Conservation (phyloP, 2,888 invertebrate genomes). For the Noctua fimbriata region DNA sequence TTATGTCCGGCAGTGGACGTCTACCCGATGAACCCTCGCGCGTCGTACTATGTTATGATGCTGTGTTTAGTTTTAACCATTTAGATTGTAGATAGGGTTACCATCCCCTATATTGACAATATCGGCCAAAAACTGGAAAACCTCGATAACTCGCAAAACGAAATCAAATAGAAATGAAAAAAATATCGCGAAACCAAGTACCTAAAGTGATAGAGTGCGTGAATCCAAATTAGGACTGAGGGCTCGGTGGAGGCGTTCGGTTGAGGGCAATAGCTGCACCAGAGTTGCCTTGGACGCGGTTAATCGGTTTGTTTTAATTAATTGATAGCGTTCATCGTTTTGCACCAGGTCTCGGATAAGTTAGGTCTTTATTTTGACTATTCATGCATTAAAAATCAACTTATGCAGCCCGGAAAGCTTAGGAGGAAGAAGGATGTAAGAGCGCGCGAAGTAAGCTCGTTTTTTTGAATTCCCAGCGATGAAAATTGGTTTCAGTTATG, state of each 20-base stretch:
- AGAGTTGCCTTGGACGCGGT: no score
- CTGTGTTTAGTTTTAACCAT: no score
- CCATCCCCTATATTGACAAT: neutral
- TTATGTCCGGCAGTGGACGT: no score
- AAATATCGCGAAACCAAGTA: no score
- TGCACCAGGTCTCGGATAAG: neutral
- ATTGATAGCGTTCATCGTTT: neutral
- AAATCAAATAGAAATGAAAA: neutral
- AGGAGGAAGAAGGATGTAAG: neutral
- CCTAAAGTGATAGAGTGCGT: no score
- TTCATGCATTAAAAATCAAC: neutral
- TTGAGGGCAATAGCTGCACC: neutral
- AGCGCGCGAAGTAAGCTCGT: neutral
- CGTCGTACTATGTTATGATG: no score
- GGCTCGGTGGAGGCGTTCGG: no score
- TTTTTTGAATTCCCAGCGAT: neutral
- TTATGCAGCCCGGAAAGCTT: neutral
- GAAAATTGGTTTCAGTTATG: neutral
- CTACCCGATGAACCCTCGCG: no score
- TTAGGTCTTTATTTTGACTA: neutral
- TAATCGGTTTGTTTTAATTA: neutral
- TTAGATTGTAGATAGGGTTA: no score
- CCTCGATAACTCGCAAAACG: neutral
- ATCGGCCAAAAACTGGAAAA: neutral
- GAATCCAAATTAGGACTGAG: no score